Evolutionary conservation across 2,888 invertebrate genomes (phyloP), one percentile per base, ranked within the genome.

Genomic region (Hypomecis punctinalis): DNA sequence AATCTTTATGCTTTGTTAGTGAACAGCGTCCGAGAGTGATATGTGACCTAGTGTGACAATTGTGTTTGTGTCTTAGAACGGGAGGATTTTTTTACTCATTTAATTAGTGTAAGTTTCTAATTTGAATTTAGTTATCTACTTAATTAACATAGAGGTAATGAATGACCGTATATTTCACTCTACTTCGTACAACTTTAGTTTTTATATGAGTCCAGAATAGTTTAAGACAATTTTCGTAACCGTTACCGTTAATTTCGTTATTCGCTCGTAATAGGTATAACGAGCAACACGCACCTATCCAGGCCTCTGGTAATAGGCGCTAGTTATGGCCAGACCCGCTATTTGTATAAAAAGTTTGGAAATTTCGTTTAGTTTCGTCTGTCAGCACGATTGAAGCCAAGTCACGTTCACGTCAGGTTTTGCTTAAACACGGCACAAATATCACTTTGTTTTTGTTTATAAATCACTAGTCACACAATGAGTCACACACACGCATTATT

Each of bases 11-110:
- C 23, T 23, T 23, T 2, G 23, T 23, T 23, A 23, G 13, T 11
- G 9, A n/a, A 48, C 23, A 46, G 49, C 74, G 74, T 73, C 69
- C 57, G 69, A 71, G 73, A 73, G 78, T 77, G 74, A 71, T 78
- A 74, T 71, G 72, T 67, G 63, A 67, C 74, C 62, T 33, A 53
- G 61, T 53, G 65, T 57, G 57, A 55, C 40, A 7, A 46, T 54
- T 52, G 55, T 56, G 49, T 33, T 56, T 36, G 37, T 58, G 13
- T 53, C 13, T n/a, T 46, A n/a, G 67, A 66, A 72, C 66, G 67
- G 71, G 69, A 75, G 72, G 70, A 69, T 78, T 66, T 70, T 61
- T 47, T 55, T 62, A 54, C 57, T 54, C 23, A 23, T 10, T 49
- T 55, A 56, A 63, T 73, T 67, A 67, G 68, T 72, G 80, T 80